Base-by-base conservation (phyloP, 2,113 vertebrate genomes). In the Takifugu flavidus region DNA sequence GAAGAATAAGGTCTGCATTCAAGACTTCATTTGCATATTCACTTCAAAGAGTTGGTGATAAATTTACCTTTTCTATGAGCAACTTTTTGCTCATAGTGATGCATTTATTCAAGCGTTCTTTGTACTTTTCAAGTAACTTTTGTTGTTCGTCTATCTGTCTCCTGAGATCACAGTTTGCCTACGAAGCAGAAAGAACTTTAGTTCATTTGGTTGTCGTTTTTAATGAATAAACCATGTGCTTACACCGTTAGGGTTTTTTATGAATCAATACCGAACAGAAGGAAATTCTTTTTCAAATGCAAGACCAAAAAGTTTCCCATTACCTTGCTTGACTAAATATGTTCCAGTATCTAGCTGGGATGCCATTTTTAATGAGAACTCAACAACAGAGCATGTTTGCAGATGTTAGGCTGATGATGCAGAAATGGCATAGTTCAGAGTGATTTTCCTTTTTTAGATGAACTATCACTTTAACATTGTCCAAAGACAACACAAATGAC, bases 81-180 rank as follows among this genome's bases (percentile, higher is more conserved):
- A 99, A 90, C 78, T 98, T 99, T 89, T 99, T 99, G 89, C 96
- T 99, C 97, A 99, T 99, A 66, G 95, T 96, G 90, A 99, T 98
- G 83, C 97, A 99, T 86, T 99, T 99, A 91, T 99, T 99, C 92
- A 99, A 93, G 68, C 96, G 94, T 89, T 99, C 97, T 86, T 99
- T 99, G 72, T 96, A 98, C 89, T 98, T 98, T 94, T 99, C 97
- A 93, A 99, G 95, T 93, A 99, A 89, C 89, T 98, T 99, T 90
- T 99, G 97, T 91, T 99, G 97, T 90, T 99, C 97, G 67, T 99
- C 97, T 93, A 99, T 97, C 89, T 99, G 97, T 90, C 96, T 92
- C 91, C 97, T 95, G 91, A 99, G 94, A 94, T 99, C 97, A 94
- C 97, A 99, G 90, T 99, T 99, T 88, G 96, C 94, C 97, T 99